Base-by-base conservation (phyloP, 2,113 vertebrate genomes). In the Pomatorhinus ruficollis region DNA sequence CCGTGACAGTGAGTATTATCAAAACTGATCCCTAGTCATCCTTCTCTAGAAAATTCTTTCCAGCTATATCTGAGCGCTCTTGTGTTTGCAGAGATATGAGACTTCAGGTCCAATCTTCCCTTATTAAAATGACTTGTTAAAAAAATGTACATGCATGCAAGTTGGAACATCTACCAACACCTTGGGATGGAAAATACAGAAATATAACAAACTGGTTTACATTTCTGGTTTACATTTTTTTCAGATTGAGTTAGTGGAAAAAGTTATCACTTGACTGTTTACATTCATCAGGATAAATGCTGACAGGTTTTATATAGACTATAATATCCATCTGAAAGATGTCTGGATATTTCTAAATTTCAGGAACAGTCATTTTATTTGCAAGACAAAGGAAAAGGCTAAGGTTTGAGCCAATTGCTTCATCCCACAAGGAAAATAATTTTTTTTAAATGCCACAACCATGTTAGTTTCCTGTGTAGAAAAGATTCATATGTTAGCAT, bases 251-350 rank as follows among this genome's bases (percentile, higher is more conserved):
- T 85, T 76, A 85, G 71, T 79, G 77, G 91, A 72, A 93, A 94
- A 94, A 80, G n/a, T 83, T 91, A 79, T 85, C 50, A 0, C 49
- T 87, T 61, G 30, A 23, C 65, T 89, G 59, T 91, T 96, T 83
- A 80, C 74, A 74, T 79, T 85, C 2, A 1, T 74, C 63, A 85
- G 19, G 81, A 90, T 42, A 91, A 91, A 82, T 45, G 77, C 66
- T 79, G 72, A 79, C 44, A 66, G 53, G n/a, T 94, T 91, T 94
- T 90, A 82, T 84, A 92, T 53, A 81, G 79, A 25, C 49, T 96
- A 7, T 72, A 83, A 76, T 59, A 86, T 65, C 78, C 59, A 91
- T 53, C 81, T 90, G 90, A 59, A 61, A 71, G 15, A 40, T 77
- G 75, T 91, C 77, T 89, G 56, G 31, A 17, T 76, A 83, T 83